Percentiles rank a stretch among this genome's conserved stretches.
Evolutionary conservation across 2,888 invertebrate species (phyloP).

Genomic region (Ectemnius continuus): DNA sequence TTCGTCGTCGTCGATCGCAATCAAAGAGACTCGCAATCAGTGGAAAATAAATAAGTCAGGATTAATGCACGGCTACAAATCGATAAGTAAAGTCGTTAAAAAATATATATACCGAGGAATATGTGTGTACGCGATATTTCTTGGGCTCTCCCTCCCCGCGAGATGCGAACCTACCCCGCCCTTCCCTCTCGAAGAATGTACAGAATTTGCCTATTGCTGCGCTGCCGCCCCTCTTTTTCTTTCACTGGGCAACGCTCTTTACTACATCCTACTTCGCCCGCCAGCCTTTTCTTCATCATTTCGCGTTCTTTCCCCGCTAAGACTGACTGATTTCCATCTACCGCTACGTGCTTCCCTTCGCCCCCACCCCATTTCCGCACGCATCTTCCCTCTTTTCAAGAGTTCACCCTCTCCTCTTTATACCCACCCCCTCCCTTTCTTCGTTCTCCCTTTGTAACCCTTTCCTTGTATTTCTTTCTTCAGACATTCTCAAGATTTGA

Average conservation of each 20-base stretch:
- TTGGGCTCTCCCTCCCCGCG: slow-evolving; percentile 55
- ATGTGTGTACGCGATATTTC: slow-evolving; percentile 56
- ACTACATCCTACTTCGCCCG: not conserved
- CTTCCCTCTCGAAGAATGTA: slow-evolving; percentile 51
- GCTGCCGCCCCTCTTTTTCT: slow-evolving; percentile 4
- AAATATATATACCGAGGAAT: slow-evolving; percentile 66
- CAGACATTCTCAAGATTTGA: not conserved
- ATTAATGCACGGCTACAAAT: slow-evolving; percentile 57
- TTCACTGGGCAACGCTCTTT: slow-evolving; percentile 13
- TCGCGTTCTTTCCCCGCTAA: slow-evolving; percentile 14
- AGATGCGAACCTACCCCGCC: slow-evolving; percentile 59
- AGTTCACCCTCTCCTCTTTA: not conserved
- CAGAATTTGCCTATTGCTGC: slow-evolving; percentile 52
- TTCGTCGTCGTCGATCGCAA: slow-evolving; percentile 60
- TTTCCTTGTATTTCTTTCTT: slow-evolving; percentile 10
- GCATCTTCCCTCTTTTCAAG: too few relatives aligned
- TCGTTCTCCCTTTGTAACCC: slow-evolving; percentile 9
- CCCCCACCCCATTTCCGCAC: slow-evolving; percentile 10
- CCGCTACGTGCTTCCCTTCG: slow-evolving; percentile 41
- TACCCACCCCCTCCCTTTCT: slow-evolving; percentile 20
- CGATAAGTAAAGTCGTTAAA: slow-evolving; percentile 65
- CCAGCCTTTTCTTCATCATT: slow-evolving; percentile 22
- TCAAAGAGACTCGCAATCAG: slow-evolving; percentile 45
- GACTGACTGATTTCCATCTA: slow-evolving; percentile 36
- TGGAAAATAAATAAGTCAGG: slow-evolving; percentile 60